Conservation (phyloP, 2,113 vertebrate genomes). For the Rhombomys opimus region DNA sequence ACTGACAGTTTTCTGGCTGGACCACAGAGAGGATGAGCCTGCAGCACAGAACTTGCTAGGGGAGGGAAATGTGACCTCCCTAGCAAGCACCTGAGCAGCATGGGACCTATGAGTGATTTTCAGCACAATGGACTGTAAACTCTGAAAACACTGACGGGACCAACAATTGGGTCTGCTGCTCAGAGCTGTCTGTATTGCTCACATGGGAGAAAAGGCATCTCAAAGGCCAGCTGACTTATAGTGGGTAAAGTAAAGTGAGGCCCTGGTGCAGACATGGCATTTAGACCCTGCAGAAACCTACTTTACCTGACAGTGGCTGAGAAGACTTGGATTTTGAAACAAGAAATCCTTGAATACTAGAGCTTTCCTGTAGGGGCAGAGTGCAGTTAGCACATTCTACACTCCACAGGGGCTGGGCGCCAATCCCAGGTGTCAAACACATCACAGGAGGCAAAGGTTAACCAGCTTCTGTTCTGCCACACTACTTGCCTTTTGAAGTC, state of each 20-base stretch:
- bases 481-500: not conserved
- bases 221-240: not conserved
- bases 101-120: slow-evolving; percentile 29
- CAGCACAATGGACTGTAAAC: slow-evolving; percentile 24
- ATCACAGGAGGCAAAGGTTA: not conserved
- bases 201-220: slow-evolving; percentile 53
- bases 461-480: not conserved
- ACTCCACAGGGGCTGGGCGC: not conserved
- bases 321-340: not conserved
- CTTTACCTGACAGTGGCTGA: not conserved
- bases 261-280: not conserved
- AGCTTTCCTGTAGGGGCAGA: not conserved
- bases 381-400: not conserved
- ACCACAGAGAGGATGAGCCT: not conserved
- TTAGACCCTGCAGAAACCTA: not conserved
- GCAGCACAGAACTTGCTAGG: not conserved
- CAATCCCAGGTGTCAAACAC: not conserved
- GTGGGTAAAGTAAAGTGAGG: not conserved
- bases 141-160: not conserved
- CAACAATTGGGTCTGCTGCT: slow-evolving; percentile 24
- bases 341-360: not conserved
- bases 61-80: not conserved
- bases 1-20: not conserved
- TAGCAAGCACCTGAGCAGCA: not conserved
- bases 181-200: slow-evolving; percentile 54